These are phyloP conservation scores for Leucophenga varia DNA, from an alignment of 1,140 invertebrate genomes.

Conservation along the genomic window DNA sequence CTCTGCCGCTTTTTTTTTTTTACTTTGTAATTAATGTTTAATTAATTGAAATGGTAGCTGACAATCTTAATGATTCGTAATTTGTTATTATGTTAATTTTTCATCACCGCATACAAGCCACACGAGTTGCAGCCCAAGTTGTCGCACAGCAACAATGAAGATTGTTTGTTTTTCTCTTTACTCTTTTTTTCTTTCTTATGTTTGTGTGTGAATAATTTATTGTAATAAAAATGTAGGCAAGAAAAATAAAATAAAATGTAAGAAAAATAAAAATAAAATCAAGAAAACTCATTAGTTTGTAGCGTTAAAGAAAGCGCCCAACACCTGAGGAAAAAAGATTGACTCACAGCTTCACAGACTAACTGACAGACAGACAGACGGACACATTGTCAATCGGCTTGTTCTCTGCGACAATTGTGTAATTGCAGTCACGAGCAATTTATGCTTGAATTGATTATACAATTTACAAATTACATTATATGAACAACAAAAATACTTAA, in stretches of 20 bases:
- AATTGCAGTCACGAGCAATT: conserved; percentile 54
- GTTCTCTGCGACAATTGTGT: conserved; percentile 38
- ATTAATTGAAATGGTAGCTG: conserved; percentile 54
- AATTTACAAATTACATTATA: too few species aligned
- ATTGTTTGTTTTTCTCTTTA: conserved; percentile 14
- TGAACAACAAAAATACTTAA: too few species aligned
- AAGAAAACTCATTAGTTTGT: conserved; percentile 48
- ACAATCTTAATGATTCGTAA: conserved; percentile 54
- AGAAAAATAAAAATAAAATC: too few species aligned
- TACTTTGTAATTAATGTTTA: conserved; percentile 54
- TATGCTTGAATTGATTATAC: too few species aligned
- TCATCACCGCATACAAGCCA: too few species aligned
- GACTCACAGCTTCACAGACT: too few species aligned
- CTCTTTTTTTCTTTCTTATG: conserved; percentile 29
- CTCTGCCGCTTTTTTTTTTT: too few species aligned
- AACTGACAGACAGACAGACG: conserved; percentile 23
- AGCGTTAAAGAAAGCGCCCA: too few species aligned
- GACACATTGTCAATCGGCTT: neutral
- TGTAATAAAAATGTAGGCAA: too few species aligned
- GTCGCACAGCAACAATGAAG: conserved; percentile 27
- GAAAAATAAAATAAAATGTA: too few species aligned
- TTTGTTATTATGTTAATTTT: conserved; percentile 55
- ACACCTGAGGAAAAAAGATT: too few species aligned
- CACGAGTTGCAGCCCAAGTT: conserved; percentile 10
- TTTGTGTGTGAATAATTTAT: too few species aligned